phyloP scores from a whole-genome alignment of 2,888 invertebrate species.

The Heteropelma amictum region DNA sequence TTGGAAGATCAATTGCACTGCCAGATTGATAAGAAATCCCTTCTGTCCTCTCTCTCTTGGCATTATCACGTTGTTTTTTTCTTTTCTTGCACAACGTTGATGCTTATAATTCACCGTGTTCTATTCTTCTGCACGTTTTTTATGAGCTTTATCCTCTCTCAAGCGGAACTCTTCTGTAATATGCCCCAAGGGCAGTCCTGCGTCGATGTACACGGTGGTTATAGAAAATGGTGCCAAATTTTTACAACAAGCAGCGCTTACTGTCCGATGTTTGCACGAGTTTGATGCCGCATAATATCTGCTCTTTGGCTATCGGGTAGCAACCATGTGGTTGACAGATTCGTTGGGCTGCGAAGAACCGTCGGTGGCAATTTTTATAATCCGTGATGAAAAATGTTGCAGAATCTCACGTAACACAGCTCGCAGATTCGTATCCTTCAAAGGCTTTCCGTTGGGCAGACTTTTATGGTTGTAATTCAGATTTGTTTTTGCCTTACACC shows the following conservation, averaged over 20 bases:
- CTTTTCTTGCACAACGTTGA: conserved; percentile 8
- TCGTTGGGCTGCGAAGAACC: conserved; percentile 18
- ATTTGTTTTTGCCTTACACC: conserved; percentile 23
- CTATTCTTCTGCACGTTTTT: background rate
- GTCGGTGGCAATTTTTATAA: conserved; percentile 1
- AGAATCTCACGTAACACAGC: background rate
- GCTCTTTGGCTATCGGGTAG: conserved; percentile 5
- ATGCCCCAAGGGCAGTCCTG: conserved; percentile 2
- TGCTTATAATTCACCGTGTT: background rate
- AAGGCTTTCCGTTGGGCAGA: conserved; percentile 19
- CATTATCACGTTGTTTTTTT: conserved; percentile 7
- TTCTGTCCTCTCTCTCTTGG: conserved; percentile 7
- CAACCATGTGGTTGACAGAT: conserved; percentile 14
- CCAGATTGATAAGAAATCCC: conserved; percentile 24
- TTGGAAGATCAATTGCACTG: conserved; percentile 1
- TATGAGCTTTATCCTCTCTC: background rate
- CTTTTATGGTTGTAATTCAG: background rate
- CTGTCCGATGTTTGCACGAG: conserved; percentile 6
- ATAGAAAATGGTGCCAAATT: background rate
- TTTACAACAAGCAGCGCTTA: background rate
- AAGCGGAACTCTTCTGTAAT: conserved; percentile 13
- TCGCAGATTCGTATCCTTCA: background rate
- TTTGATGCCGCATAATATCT: conserved; percentile 6
- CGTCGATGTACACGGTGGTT: conserved; percentile 3
- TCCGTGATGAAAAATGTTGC: background rate